Conservation (phyloP, 2,797 vertebrate genomes). For the Fundulus diaphanus region DNA sequence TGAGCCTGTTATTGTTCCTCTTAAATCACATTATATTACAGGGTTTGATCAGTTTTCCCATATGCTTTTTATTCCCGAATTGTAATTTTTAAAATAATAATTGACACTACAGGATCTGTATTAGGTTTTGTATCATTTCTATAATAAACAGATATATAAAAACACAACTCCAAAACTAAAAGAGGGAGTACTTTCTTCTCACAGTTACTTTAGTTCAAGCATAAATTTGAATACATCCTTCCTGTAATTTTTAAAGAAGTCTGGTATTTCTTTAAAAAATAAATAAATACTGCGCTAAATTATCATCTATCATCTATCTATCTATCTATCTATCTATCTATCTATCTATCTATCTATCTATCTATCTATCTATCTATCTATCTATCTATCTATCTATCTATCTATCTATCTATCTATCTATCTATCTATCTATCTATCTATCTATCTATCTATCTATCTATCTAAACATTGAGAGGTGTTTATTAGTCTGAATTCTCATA, state of each 20-base stretch:
- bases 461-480: conserved; percentile 15
- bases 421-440: too few species aligned
- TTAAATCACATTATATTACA: not conserved
- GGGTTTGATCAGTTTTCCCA: not conserved
- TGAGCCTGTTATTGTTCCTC: too few species aligned
- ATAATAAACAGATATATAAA: too few species aligned
- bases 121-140: too few species aligned
- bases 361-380: too few species aligned
- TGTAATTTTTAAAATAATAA: not conserved
- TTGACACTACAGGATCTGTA: not conserved
- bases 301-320: too few species aligned
- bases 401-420: too few species aligned
- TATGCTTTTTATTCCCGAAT: not conserved
- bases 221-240: not conserved
- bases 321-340: too few species aligned
- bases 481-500: conserved; percentile 3
- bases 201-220: not conserved
- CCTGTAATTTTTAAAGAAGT: not conserved
- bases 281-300: not conserved
- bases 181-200: not conserved
- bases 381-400: too few species aligned
- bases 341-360: too few species aligned
- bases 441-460: too few species aligned
- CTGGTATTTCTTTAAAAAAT: not conserved
- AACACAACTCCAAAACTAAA: not conserved